Percentiles rank a stretch among this genome's conserved stretches.
These are phyloP conservation scores for Drosophila tripunctata DNA, from an alignment of 2,888 invertebrate species.

Conservation along the genomic window DNA sequence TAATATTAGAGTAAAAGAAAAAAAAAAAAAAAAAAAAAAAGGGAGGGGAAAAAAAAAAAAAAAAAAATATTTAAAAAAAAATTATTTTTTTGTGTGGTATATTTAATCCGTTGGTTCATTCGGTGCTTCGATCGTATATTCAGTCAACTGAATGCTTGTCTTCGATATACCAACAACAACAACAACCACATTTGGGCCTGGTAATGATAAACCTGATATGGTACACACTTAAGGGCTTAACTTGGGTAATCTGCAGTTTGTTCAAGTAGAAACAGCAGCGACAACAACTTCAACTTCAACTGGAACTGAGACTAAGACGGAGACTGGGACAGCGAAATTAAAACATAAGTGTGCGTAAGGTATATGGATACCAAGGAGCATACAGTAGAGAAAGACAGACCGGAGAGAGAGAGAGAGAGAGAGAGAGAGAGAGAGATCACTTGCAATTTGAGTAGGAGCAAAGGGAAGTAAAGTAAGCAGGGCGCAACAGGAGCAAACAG, in stretches of 20 bases:
- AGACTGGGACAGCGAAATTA: conserved; percentile 66
- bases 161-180: conserved; percentile 42
- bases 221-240: conserved; percentile 81
- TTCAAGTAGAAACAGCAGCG: conserved; percentile 70
- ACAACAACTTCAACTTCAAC: conserved; percentile 36
- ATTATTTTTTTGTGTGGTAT: too few species aligned
- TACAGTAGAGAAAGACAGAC: conserved; percentile 4
- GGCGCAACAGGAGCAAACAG: conserved; percentile 16
- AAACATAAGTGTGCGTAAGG: conserved; percentile 55
- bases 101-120: conserved; percentile 77
- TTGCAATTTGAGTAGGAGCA: conserved; percentile 23
- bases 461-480: neutral
- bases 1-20: too few species aligned
- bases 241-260: conserved; percentile 75
- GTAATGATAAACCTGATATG: conserved; percentile 77
- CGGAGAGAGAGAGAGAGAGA: neutral
- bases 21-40: too few species aligned
- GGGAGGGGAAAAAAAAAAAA: too few species aligned
- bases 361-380: conserved; percentile 20
- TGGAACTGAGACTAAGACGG: conserved; percentile 27
- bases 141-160: conserved; percentile 65
- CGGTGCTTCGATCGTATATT: conserved; percentile 32
- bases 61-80: too few species aligned
- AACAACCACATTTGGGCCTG: conserved; percentile 28
- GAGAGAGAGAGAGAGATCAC: conserved; percentile 11